Percentiles rank a stretch among this genome's conserved stretches.
Evolutionary conservation across 1,140 invertebrate species (phyloP).

Genomic region (Conopomorpha cramerella): DNA sequence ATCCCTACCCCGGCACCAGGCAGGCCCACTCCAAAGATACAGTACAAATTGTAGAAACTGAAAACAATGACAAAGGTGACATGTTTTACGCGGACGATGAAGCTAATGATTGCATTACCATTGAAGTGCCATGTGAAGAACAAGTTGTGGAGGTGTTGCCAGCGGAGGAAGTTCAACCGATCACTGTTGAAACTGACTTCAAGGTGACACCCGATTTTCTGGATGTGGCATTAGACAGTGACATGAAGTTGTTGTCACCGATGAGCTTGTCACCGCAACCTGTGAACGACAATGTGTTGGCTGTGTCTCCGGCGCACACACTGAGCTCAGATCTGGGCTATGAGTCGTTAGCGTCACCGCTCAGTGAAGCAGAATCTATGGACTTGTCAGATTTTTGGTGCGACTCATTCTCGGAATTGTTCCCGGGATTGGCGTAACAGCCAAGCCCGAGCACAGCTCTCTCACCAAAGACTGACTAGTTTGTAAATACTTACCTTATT

Average conservation of each 20-base stretch:
- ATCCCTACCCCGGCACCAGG: constrained; percentile 45
- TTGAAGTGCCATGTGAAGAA: constrained; percentile 69
- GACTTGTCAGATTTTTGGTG: constrained; percentile 65
- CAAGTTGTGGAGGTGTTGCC: constrained; percentile 61
- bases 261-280: constrained; percentile 49
- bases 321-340: constrained; percentile 61
- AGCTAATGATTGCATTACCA: constrained; percentile 71
- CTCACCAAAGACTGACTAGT: constrained; percentile 55
- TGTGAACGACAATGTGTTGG: constrained; percentile 30
- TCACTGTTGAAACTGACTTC: constrained; percentile 35
- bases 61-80: constrained; percentile 54
- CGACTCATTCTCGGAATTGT: constrained; percentile 67
- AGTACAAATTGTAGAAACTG: constrained; percentile 37
- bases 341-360: constrained; percentile 61
- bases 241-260: constrained; percentile 48
- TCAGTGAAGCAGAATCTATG: constrained; percentile 47
- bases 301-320: constrained; percentile 41
- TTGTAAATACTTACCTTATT: constrained; percentile 18
- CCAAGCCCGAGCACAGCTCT: constrained; percentile 13
- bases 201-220: constrained; percentile 30
- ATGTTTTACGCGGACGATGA: constrained; percentile 74
- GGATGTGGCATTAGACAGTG: constrained; percentile 41
- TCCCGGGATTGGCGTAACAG: constrained; percentile 61
- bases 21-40: constrained; percentile 19
- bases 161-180: constrained; percentile 44